Evolutionary conservation across 2,888 invertebrate species (phyloP), one percentile per base, ranked within the genome.

Genomic region (Synergus gifuensis): DNA sequence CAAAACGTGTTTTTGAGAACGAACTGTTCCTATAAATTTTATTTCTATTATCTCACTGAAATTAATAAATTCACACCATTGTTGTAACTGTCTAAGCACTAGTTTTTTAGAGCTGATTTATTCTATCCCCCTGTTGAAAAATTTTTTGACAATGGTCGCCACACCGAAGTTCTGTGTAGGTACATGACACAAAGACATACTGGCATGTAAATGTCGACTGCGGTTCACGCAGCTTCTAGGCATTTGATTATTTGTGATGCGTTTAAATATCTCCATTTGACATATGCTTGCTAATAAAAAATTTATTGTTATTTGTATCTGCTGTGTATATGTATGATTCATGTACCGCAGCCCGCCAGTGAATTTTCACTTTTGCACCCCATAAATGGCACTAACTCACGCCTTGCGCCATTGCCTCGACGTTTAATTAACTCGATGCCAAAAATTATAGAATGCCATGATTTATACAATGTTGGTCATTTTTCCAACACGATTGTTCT

Each of bases 331-430:
- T 54, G 63, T 66, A 12, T n/a, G 46, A 78, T 66, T 78, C 54
- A 78, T 67, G 54, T 9, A 78, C 64, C 67, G 67, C 40, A 62
- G 58, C 46, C 40, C 11, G 14, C 16, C 16, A 64, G 58, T 76
- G 58, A 64, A 76, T 76, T n/a, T n/a, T 63, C 64, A 42, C 40
- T 63, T 76, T 79, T 60, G 76, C 22, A 76, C 79, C 64, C 64
- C 60, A 22, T 54, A 62, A 78, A 76, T 44, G 77, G 80, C 54
- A 64, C 69, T 80, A 79, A 80, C 69, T 77, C 77, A 77, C 64
- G 46, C 36, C 46, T 78, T 80, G 46, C 76, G 58, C 64, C 80
- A 78, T 63, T n/a, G 28, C 58, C 58, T 60, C 46, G 76, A 78
- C 76, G 64, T 58, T 78, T 58, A 49, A 77, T 81, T 77, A 81